Evolutionary conservation across 2,888 invertebrate genomes (phyloP).

Genomic region (Drosophila melanosoma): DNA sequence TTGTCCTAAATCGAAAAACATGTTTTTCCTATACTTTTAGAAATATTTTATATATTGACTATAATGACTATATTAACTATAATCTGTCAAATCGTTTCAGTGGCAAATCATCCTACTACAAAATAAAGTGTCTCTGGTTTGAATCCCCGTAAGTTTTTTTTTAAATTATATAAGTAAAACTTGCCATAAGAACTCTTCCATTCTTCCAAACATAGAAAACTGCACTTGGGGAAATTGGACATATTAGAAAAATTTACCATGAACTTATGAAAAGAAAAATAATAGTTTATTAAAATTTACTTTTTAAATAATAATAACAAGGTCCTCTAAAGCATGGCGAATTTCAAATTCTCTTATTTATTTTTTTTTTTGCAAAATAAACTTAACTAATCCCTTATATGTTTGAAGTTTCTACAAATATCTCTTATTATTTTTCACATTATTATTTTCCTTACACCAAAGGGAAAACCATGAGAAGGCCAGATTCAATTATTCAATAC

Average conservation of each 20-base stretch:
- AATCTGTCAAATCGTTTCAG: not conserved
- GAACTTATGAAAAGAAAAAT: not conserved
- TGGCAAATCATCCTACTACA: not conserved
- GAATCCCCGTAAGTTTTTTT: not conserved
- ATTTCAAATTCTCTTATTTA: not conserved
- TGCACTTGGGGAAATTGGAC: not conserved
- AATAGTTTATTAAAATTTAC: not conserved
- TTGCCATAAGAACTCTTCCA: not conserved
- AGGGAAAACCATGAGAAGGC: not conserved
- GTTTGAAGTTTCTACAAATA: not conserved
- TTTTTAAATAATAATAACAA: not conserved
- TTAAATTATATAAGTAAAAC: too few relatives aligned
- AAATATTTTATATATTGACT: not conserved
- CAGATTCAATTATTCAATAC: not conserved
- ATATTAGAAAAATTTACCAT: too few relatives aligned
- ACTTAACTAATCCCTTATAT: not conserved
- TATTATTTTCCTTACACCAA: not conserved
- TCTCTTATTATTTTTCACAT: not conserved
- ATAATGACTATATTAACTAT: not conserved
- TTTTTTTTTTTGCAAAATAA: not conserved
- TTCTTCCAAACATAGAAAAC: not conserved
- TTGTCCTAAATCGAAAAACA: not conserved
- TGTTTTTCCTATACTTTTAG: not conserved
- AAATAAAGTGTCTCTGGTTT: not conserved
- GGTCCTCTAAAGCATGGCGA: not conserved